Evolutionary conservation across 2,888 invertebrate genomes (phyloP), one percentile per base, ranked within the genome.

Genomic region (Fragum whitleyi): DNA sequence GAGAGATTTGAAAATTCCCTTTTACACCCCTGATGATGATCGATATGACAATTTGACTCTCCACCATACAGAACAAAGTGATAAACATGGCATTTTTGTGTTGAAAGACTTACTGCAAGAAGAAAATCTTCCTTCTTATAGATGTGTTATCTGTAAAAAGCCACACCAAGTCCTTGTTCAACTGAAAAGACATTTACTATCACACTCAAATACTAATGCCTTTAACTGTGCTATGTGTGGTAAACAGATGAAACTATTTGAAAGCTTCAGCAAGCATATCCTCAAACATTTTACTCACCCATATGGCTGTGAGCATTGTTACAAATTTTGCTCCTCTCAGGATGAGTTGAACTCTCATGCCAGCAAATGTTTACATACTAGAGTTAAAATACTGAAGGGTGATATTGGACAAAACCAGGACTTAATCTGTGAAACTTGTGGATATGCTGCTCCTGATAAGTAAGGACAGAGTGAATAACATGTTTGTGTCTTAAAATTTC

Each of bases 211-310:
- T 9, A 23, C 26, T n/a, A 14, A 39, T 0, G 23, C 47, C 32
- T 81, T 57, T 59, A 53, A 51, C 19, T 81, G 81, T 47, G 47
- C 70, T 39, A 74, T 81, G n/a, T 81, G 81, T 29, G 42, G 77
- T 28, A 36, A 26, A 19, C 61, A 69, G 19, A 69, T 74, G 23
- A 69, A 23, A 26, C 29, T 23, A 7, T 29, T 59, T 14, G 55
- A 70, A 6, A 36, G 16, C n/a, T 51, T 81, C 21, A 65, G 55
- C n/a, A 51, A 29, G 9, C 81, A 81, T 74, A 26, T 77, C 7
- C 42, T 39, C n/a, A 65, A 59, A 2, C 80, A 80, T 72, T 80
- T 76, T 69, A 53, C n/a, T n/a, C 61, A 73, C 11, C 68, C 80
- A 39, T 73, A 55, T 39, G 73, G 76, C 21, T 80, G 80, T 55